Evolutionary conservation across 1,140 invertebrate genomes (phyloP).

Genomic region (Zophobas morio): DNA sequence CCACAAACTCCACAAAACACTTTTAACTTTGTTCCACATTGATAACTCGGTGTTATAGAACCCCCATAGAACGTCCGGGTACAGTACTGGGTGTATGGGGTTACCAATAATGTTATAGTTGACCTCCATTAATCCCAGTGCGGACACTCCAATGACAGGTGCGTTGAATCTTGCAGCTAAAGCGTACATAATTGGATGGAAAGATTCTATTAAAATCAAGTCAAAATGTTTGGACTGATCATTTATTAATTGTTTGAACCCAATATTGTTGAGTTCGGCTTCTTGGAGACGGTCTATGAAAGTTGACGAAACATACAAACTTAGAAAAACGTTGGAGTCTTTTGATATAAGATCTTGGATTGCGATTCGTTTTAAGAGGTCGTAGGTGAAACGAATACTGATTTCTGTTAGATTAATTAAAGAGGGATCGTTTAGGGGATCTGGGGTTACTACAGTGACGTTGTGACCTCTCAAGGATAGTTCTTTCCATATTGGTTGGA

Average conservation of each 20-base stretch:
- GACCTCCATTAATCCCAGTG: constrained; percentile 25
- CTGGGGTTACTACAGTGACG: constrained; percentile 60
- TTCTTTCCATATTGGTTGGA: constrained; percentile 61
- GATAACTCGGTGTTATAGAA: constrained; percentile 58
- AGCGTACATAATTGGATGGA: constrained; percentile 55
- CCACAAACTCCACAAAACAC: constrained; percentile 52
- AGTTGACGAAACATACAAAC: not conserved
- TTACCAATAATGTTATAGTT: constrained; percentile 63
- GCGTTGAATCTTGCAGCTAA: constrained; percentile 56
- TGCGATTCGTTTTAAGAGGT: not conserved
- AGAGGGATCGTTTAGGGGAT: constrained; percentile 52
- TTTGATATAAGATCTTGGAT: constrained; percentile 15
- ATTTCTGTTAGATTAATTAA: constrained; percentile 56
- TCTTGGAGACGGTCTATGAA: constrained; percentile 62
- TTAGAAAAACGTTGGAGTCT: not conserved
- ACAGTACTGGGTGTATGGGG: constrained; percentile 66
- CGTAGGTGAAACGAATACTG: constrained; percentile 21
- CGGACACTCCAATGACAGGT: constrained; percentile 58
- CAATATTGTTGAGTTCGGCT: constrained; percentile 62
- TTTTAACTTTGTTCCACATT: constrained; percentile 65
- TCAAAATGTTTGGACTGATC: too few species aligned
- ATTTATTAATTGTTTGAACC: too few species aligned
- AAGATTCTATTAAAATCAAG: not conserved
- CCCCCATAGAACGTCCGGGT: constrained; percentile 63
- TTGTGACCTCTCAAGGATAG: constrained; percentile 61